Evolutionary conservation across 1,140 invertebrate genomes (phyloP).

Genomic region (Drosophila grimshawi): DNA sequence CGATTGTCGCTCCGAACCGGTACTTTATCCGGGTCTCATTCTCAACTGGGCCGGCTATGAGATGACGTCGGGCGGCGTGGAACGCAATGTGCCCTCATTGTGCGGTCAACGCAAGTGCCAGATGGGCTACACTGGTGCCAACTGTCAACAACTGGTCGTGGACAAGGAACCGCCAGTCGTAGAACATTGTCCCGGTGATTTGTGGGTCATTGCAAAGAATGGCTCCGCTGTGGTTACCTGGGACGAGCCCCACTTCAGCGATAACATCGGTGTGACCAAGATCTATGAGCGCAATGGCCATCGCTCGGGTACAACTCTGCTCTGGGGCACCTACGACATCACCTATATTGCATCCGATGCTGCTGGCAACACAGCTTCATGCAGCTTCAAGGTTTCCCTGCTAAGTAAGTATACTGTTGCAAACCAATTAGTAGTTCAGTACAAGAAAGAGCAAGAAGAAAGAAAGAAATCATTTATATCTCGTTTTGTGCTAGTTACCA

Average conservation of each 20-base stretch:
- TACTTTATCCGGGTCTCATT: constrained; percentile 93
- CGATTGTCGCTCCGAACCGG: constrained; percentile 95
- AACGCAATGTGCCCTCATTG: constrained; percentile 94
- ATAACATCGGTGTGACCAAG: constrained; percentile 92
- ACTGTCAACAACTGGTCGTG: constrained; percentile 93
- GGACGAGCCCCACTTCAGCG: constrained; percentile 96
- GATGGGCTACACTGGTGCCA: constrained; percentile 92
- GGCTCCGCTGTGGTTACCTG: constrained; percentile 96
- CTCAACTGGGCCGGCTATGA: constrained; percentile 97
- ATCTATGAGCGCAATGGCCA: constrained; percentile 94
- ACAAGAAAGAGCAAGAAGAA: no score
- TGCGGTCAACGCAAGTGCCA: constrained; percentile 95
- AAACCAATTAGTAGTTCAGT: no score
- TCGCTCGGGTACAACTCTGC: constrained; percentile 94
- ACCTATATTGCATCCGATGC: constrained; percentile 97
- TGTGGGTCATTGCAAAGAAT: constrained; percentile 97
- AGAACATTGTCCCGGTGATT: constrained; percentile 95
- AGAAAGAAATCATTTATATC: no score
- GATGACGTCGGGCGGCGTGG: constrained; percentile 93
- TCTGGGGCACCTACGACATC: constrained; percentile 97
- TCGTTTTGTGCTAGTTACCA: no score
- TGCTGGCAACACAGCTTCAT: constrained; percentile 95
- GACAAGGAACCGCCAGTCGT: constrained; percentile 95
- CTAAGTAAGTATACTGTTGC: constrained; percentile 88
- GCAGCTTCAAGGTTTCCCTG: constrained; percentile 97